Percentiles rank a stretch among this genome's conserved stretches.
Evolutionary conservation across 2,888 invertebrate genomes (phyloP).

Genomic region (Rhimphoctona megacephalus): DNA sequence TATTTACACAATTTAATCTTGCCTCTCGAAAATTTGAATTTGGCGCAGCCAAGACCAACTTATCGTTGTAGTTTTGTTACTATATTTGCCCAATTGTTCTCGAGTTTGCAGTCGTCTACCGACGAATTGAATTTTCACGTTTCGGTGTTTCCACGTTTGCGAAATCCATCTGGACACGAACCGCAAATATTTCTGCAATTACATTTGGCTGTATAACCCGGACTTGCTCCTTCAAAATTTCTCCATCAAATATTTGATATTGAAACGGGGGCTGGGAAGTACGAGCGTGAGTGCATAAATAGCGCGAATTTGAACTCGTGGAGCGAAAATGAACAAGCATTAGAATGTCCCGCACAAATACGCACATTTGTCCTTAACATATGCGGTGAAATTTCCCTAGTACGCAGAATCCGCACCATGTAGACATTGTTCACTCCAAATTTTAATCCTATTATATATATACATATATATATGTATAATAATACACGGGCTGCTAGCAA

Average conservation of each 20-base stretch:
- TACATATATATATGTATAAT: slow-evolving; percentile 6
- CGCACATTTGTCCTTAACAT: slow-evolving; percentile 4
- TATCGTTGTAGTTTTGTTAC: background rate
- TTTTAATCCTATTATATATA: slow-evolving; percentile 42
- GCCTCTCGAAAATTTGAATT: background rate
- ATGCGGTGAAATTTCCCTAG: slow-evolving; percentile 31
- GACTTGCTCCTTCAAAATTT: slow-evolving; percentile 27
- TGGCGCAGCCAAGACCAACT: background rate
- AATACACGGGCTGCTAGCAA: background rate
- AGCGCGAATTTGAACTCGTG: slow-evolving; percentile 30
- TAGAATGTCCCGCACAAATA: background rate
- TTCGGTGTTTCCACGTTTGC: slow-evolving; percentile 10
- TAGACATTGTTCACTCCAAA: slow-evolving; percentile 52
- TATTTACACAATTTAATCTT: background rate
- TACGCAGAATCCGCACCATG: slow-evolving; percentile 10
- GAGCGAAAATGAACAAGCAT: slow-evolving; percentile 31
- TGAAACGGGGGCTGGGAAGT: background rate
- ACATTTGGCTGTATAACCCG: background rate
- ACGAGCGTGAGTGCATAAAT: slow-evolving; percentile 45
- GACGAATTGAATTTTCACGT: slow-evolving; percentile 16
- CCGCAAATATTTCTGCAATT: slow-evolving; percentile 50
- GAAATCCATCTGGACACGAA: slow-evolving; percentile 11
- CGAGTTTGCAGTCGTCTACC: background rate
- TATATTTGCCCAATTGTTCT: background rate
- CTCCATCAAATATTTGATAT: slow-evolving; percentile 61